phyloP scores from a whole-genome alignment of 2,113 vertebrate genomes.

The Oceanodroma tethys region DNA sequence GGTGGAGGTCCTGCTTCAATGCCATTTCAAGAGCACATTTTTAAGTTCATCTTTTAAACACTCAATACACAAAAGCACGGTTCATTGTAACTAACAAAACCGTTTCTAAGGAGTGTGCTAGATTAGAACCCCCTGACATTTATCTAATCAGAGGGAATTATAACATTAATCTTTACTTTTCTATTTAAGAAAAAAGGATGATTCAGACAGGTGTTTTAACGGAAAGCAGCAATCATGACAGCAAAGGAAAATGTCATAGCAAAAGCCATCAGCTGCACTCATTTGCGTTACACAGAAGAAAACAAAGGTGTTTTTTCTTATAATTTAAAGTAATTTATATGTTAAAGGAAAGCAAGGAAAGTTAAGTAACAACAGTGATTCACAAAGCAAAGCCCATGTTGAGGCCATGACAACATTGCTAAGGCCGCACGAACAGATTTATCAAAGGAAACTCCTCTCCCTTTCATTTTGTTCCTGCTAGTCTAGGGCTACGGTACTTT shows the following conservation, averaged over 20 bases:
- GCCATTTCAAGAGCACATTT: background rate
- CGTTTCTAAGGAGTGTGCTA: background rate
- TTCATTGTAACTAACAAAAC: background rate
- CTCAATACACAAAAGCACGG: background rate
- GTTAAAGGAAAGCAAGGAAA: background rate
- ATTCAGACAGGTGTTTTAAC: constrained; percentile 3
- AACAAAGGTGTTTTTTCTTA: background rate
- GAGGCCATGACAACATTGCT: background rate
- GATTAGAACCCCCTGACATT: constrained; percentile 10
- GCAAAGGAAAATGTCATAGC: background rate
- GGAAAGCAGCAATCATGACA: background rate
- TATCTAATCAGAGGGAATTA: constrained; percentile 19
- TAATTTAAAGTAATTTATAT: background rate
- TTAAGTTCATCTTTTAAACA: background rate
- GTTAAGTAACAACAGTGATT: background rate
- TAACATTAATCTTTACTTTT: background rate
- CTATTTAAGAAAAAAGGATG: background rate
- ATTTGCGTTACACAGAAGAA: background rate
- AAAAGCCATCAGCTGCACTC: background rate
- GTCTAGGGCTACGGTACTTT: fast-evolving
- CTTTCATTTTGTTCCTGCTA: background rate
- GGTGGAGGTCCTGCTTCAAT: background rate
- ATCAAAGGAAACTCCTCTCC: background rate
- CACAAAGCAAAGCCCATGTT: background rate
- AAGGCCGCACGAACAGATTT: background rate